A percentile compares a stretch with the other conserved stretches of the same genome.
Evolutionary conservation across 2,113 vertebrate species (phyloP).

Genomic region (Anseranas semipalmata): DNA sequence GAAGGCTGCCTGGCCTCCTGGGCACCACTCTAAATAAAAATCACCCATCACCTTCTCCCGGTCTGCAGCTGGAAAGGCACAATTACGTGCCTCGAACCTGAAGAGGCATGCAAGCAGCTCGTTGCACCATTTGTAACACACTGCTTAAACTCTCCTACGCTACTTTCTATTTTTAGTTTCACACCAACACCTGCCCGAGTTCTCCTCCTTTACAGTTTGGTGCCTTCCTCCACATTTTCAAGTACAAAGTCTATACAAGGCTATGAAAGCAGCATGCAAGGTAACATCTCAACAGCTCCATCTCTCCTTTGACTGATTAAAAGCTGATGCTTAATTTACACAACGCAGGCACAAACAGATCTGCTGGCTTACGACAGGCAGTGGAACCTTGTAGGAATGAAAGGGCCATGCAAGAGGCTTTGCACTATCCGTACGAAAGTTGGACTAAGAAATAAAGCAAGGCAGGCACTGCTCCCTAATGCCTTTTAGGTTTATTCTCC

Average conservation of each 20-base stretch:
- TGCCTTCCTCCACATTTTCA: not conserved
- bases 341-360: not conserved
- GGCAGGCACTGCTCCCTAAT: not conserved
- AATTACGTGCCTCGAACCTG: not conserved
- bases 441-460: not conserved
- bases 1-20: not conserved
- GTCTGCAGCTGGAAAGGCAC: not conserved
- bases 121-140: not conserved
- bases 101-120: not conserved
- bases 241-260: not conserved
- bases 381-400: not conserved
- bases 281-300: not conserved
- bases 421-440: not conserved
- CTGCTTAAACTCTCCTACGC: not conserved
- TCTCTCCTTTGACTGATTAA: not conserved
- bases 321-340: not conserved
- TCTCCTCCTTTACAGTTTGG: not conserved
- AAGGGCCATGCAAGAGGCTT: not conserved
- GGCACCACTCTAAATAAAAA: conserved; percentile 11
- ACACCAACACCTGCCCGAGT: conserved; percentile 27
- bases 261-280: not conserved
- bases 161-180: conserved; percentile 27
- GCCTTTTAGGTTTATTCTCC: not conserved
- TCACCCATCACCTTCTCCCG: not conserved
- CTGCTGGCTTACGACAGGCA: not conserved